phyloP scores from a whole-genome alignment of 2,797 vertebrate species.

The Rhinatrema bivittatum region DNA sequence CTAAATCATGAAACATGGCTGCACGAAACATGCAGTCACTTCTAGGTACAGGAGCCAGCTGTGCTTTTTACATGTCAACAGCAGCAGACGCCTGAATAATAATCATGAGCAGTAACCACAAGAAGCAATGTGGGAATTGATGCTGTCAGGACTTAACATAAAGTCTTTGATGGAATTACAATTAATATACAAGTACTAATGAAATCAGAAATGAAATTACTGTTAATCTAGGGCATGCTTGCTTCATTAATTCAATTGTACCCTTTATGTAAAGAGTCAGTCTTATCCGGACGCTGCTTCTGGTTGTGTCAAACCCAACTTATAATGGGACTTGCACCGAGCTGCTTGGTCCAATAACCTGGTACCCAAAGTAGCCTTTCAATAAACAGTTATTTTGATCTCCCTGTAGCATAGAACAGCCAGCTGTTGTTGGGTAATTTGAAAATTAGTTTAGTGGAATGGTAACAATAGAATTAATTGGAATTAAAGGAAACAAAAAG shows the following conservation, averaged over 20 bases:
- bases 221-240: constrained; percentile 20
- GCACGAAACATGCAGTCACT: background rate
- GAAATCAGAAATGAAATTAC: constrained; percentile 28
- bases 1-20: no score
- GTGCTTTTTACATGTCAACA: constrained; percentile 20
- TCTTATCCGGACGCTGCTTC: no score
- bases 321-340: no score
- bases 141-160: constrained; percentile 36
- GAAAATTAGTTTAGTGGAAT: no score
- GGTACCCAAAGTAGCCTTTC: background rate
- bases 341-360: no score
- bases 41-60: background rate
- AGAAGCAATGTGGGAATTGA: constrained; percentile 40
- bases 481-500: no score
- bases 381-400: background rate
- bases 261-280: background rate
- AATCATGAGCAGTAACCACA: constrained; percentile 45
- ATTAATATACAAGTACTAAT: constrained; percentile 51
- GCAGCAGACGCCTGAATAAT: constrained; percentile 10
- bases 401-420: background rate
- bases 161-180: constrained; percentile 24
- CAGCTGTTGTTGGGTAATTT: no score
- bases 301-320: no score
- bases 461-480: no score
- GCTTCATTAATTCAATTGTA: background rate